Percentiles rank a stretch among this genome's conserved stretches.
These are phyloP conservation scores for Hirtodrosophila histrioides DNA, from an alignment of 2,888 invertebrate genomes.

Conservation along the genomic window DNA sequence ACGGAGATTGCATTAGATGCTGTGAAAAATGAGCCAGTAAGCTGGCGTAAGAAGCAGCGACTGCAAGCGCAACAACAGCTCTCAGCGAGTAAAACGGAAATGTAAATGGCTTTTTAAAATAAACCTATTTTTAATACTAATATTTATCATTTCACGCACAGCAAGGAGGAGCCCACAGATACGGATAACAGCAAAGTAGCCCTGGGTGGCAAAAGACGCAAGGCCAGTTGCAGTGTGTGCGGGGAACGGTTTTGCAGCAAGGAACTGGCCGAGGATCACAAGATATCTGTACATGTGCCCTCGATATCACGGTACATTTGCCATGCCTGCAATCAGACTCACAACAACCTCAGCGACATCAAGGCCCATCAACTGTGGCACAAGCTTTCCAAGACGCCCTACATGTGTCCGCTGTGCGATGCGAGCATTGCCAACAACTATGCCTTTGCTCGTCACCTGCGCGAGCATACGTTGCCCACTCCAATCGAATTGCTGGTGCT, in stretches of 20 bases:
- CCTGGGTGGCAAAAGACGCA: constrained; percentile 38
- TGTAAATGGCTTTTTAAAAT: constrained; percentile 50
- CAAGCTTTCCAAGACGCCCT: constrained; percentile 82
- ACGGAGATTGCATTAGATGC: constrained; percentile 19
- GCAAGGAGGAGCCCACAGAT: constrained; percentile 76
- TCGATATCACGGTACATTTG: constrained; percentile 83
- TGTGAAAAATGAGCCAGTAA: constrained; percentile 52
- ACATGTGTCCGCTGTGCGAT: constrained; percentile 85
- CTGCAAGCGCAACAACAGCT: constrained; percentile 46
- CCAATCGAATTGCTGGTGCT: constrained; percentile 69
- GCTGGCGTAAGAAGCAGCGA: constrained; percentile 64
- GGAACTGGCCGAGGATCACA: constrained; percentile 75
- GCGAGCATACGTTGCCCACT: constrained; percentile 68
- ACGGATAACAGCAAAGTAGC: constrained; percentile 16
- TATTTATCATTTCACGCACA: constrained; percentile 25
- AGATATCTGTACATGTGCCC: constrained; percentile 73
- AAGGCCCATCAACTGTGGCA: constrained; percentile 85
- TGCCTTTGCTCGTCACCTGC: constrained; percentile 76
- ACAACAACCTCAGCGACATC: constrained; percentile 82
- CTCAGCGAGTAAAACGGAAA: constrained; percentile 63
- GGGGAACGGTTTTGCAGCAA: constrained; percentile 73
- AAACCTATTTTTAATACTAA: not conserved
- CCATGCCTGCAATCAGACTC: constrained; percentile 85
- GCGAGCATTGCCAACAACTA: constrained; percentile 75
- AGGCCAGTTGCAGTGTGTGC: constrained; percentile 74